These are phyloP conservation scores for Uloborus plumipes DNA, from an alignment of 2,888 invertebrate genomes.

Conservation along the genomic window DNA sequence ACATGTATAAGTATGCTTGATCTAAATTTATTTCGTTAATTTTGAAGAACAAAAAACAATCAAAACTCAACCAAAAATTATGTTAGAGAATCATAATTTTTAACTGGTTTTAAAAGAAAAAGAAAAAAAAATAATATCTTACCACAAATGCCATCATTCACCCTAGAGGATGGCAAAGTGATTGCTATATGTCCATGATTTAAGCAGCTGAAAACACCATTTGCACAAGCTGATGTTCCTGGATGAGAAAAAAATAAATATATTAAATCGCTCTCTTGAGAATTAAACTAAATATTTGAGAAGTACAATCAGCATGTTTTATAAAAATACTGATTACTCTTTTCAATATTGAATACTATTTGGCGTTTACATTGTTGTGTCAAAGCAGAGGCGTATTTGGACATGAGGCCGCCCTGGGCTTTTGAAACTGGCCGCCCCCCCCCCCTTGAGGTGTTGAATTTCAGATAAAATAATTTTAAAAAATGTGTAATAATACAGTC, in stretches of 20 bases:
- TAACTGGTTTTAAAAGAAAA: background rate
- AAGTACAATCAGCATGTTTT: no score
- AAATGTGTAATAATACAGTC: no score
- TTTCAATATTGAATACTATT: no score
- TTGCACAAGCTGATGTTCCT: conserved; percentile 90
- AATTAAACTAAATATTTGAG: no score
- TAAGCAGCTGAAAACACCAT: conserved; percentile 87
- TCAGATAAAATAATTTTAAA: no score
- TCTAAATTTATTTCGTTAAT: background rate
- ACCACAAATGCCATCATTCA: conserved; percentile 91
- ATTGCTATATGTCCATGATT: conserved; percentile 79
- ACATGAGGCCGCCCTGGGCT: no score
- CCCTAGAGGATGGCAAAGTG: conserved; percentile 84
- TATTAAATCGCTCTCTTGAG: background rate
- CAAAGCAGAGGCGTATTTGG: no score
- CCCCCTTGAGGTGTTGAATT: no score
- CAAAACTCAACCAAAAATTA: background rate
- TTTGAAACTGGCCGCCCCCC: no score
- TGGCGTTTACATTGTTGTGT: no score
- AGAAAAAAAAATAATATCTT: conserved; percentile 1
- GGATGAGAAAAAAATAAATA: conserved; percentile 64
- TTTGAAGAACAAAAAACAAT: background rate
- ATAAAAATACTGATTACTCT: no score
- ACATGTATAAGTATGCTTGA: no score
- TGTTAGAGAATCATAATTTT: background rate